Percentiles rank a stretch among this genome's conserved stretches.
phyloP scores from a whole-genome alignment of 2,113 vertebrate genomes.

The Tichodroma muraria region DNA sequence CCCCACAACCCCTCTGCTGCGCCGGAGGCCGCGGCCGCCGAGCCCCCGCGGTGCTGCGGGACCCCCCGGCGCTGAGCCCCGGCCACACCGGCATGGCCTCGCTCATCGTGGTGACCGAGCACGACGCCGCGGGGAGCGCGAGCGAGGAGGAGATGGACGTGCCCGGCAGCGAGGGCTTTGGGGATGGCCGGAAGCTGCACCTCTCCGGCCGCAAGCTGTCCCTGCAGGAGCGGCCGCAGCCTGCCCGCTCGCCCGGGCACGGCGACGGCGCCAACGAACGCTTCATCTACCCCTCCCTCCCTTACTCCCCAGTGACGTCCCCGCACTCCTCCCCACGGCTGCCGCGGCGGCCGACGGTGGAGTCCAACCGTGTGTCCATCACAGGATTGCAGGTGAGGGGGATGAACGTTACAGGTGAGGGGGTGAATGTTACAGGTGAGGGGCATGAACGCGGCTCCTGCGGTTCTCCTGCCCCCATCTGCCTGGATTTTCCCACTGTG shows the following conservation, averaged over 20 bases:
- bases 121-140: constrained; percentile 65
- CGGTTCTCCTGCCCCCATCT: accelerated
- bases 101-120: constrained; percentile 88
- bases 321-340: constrained; percentile 90
- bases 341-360: constrained; percentile 88
- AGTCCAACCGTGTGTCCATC: constrained; percentile 95
- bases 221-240: constrained; percentile 84
- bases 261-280: constrained; percentile 73
- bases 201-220: constrained; percentile 87
- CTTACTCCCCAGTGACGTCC: constrained; percentile 87
- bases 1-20: constrained; percentile 52
- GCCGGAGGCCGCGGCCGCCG: constrained; percentile 53
- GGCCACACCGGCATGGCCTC: constrained; percentile 80
- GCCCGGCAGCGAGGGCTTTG: constrained; percentile 33
- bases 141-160: constrained; percentile 53
- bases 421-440: neutral
- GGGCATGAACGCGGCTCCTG: accelerated
- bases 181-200: constrained; percentile 68
- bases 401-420: neutral
- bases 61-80: constrained; percentile 63
- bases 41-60: constrained; percentile 37
- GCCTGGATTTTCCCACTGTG: accelerated
- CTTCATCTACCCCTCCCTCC: constrained; percentile 82
- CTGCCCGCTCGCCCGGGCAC: constrained; percentile 64
- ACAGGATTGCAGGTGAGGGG: constrained; percentile 87